Percentiles rank a stretch among this genome's conserved stretches.
Evolutionary conservation across 2,113 vertebrate genomes (phyloP).

Genomic region (Pangasianodon hypophthalmus): DNA sequence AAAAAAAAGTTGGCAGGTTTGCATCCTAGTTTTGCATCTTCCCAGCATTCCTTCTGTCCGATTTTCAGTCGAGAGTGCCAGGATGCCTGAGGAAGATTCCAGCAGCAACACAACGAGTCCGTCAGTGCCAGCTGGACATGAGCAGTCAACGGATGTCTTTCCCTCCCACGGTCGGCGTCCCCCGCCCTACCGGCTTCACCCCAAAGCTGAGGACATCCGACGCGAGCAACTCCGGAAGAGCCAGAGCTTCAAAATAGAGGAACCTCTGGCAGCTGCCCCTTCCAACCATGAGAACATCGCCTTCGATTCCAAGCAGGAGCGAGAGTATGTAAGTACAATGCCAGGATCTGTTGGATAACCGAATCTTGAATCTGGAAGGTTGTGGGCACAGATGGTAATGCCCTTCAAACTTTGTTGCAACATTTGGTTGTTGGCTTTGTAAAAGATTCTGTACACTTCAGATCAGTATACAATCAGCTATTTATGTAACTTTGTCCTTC

Average conservation of each 20-base stretch:
- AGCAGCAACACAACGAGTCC: slow-evolving; percentile 65
- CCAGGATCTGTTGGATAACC: slow-evolving; percentile 13
- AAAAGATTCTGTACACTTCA: neutral
- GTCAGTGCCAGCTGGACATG: slow-evolving; percentile 63
- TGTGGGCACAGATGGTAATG: neutral
- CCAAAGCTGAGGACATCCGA: slow-evolving; percentile 81
- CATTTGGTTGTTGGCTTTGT: neutral
- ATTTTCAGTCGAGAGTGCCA: slow-evolving; percentile 70
- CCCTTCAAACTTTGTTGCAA: slow-evolving; percentile 7
- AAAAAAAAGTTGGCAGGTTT: slow-evolving; percentile 22
- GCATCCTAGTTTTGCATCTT: neutral
- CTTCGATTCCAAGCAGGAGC: slow-evolving; percentile 85
- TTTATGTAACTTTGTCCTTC: slow-evolving; percentile 3
- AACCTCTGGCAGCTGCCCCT: slow-evolving; percentile 74
- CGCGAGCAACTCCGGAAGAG: slow-evolving; percentile 82
- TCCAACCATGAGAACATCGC: slow-evolving; percentile 88
- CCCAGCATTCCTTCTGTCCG: slow-evolving; percentile 36
- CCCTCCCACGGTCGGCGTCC: slow-evolving; percentile 49
- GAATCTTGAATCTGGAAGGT: slow-evolving; percentile 12
- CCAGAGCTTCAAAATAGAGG: slow-evolving; percentile 84
- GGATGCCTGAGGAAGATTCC: slow-evolving; percentile 77
- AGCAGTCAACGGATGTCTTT: slow-evolving; percentile 67
- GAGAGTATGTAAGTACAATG: slow-evolving; percentile 86
- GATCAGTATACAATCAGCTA: slow-evolving; percentile 1
- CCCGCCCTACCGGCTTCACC: slow-evolving; percentile 62